Conservation (phyloP, 2,113 vertebrate genomes). For the Herpetotheres cachinnans region DNA sequence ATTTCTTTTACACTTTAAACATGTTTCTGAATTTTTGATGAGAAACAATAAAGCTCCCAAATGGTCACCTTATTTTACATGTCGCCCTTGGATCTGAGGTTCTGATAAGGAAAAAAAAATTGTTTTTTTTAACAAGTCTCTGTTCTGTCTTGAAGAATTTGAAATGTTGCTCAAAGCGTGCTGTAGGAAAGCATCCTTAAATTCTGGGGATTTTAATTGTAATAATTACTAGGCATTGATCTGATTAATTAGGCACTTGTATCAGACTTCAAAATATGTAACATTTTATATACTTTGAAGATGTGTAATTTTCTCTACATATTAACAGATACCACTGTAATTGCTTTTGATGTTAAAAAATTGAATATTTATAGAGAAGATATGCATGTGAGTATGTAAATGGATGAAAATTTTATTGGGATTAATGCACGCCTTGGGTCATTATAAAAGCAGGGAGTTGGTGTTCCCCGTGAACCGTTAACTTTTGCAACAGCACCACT, state of each 20-base stretch:
- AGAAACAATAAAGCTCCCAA: neutral
- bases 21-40: neutral
- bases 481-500: conserved; percentile 80
- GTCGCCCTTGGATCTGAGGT: neutral
- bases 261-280: neutral
- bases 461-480: neutral
- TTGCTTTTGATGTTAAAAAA: neutral
- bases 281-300: neutral
- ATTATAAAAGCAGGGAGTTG: neutral
- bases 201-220: neutral
- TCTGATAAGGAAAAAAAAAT: neutral
- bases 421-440: neutral
- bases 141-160: neutral
- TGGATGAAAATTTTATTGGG: neutral
- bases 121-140: neutral
- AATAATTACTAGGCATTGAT: conserved; percentile 1
- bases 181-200: neutral
- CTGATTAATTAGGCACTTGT: conserved; percentile 31
- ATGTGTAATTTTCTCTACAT: neutral
- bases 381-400: neutral
- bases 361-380: conserved; percentile 4
- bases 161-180: neutral
- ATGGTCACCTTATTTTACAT: neutral
- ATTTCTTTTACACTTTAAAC: neutral
- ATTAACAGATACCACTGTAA: neutral